phyloP scores from a whole-genome alignment of 1,140 invertebrate genomes.

The Panagrolaimus sp. region DNA sequence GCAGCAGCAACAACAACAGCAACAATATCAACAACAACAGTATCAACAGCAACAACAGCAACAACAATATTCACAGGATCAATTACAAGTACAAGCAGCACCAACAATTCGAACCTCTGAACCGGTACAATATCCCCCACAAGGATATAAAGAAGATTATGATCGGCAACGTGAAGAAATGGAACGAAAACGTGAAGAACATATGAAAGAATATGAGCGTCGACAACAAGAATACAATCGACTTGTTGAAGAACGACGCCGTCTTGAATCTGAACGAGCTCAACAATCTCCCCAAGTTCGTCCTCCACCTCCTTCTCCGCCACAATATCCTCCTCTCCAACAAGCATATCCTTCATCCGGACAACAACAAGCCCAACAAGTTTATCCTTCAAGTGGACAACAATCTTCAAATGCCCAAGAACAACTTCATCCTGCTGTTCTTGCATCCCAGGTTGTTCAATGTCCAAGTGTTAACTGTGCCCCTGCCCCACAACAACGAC shows the following conservation, averaged over 20 bases:
- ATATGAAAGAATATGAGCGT: neutral
- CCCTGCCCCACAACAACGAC: neutral
- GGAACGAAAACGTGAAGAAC: conserved; percentile 3
- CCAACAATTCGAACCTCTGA: neutral
- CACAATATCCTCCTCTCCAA: conserved; percentile 24
- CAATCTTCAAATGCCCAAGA: conserved; percentile 25
- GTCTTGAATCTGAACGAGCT: conserved; percentile 18
- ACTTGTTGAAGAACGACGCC: conserved; percentile 8
- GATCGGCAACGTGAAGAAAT: neutral
- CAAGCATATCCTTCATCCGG: conserved; percentile 30
- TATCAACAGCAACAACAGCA: conserved; percentile 19
- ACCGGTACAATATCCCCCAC: neutral
- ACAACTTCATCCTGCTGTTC: conserved; percentile 36
- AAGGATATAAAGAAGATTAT: neutral
- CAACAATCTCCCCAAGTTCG: conserved; percentile 23
- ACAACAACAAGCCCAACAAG: conserved; percentile 35
- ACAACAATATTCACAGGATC: neutral
- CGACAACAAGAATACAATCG: neutral
- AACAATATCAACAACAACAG: conserved; percentile 15
- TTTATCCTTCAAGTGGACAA: neutral
- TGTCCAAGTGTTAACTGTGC: conserved; percentile 20
- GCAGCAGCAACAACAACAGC: conserved; percentile 22
- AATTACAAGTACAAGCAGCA: neutral
- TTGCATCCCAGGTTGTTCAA: conserved; percentile 31
- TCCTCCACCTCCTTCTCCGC: neutral